Base-by-base conservation (phyloP, 2,797 vertebrate species). In the Hirundo rustica region DNA sequence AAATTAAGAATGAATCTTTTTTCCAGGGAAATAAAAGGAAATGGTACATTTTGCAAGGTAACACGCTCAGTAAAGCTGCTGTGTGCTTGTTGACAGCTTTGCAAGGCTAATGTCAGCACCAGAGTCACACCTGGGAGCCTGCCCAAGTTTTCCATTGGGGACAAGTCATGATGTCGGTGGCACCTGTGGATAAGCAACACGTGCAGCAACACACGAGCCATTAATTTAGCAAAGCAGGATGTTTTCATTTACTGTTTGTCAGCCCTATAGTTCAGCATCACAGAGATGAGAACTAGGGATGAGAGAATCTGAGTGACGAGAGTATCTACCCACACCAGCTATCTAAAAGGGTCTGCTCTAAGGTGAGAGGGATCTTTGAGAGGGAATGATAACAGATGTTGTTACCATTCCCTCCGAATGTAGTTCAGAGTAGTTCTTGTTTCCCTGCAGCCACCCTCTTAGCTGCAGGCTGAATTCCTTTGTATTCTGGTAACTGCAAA, bases 181-280 rank as follows among this genome's bases (percentile, higher is more conserved):
- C 72, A 94, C 85, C 66, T 74, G 45, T 51, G 60, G 67, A 65
- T 76, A 51, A 68, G 42, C 80, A 79, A 16, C 77, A 92, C 3
- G 5, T 58, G 78, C 21, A 75, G 36, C 38, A 54, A 44, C 89
- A 16, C 9, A 1, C 21, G 19, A 92, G 64, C 20, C 51, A 36
- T 32, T 57, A 51, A 86, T n/a, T 89, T 81, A 90, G 57, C 38
- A 81, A 77, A 66, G 34, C 25, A 78, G 15, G 45, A 80, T 79
- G 42, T 85, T 95, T 94, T 77, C 27, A 47, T 42, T 64, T 84
- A 77, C 57, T 51, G 30, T 54, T 92, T 89, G 89, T 93, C 76
- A 89, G 73, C 66, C 81, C 58, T 61, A 27, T n/a, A 61, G 22
- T 73, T 92, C 44, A 25, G 62, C 77, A 79, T 70, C 9, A 1